Evolutionary conservation across 2,797 vertebrate genomes (phyloP).

Genomic region (Acanthurus leucopareius): DNA sequence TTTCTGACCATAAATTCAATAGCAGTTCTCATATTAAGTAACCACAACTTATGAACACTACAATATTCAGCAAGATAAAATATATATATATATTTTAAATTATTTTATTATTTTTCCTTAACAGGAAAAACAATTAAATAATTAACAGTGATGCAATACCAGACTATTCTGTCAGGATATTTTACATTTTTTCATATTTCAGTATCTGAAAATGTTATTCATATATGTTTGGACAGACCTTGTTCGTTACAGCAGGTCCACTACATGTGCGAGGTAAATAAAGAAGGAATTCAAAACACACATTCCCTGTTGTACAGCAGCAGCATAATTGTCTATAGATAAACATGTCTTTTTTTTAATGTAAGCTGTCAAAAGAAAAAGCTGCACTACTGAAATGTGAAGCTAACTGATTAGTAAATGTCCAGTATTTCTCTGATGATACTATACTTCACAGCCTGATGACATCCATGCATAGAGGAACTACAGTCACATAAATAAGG

Average conservation of each 20-base stretch:
- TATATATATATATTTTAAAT: background rate
- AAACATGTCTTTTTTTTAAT: background rate
- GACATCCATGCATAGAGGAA: slow-evolving; percentile 20
- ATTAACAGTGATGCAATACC: background rate
- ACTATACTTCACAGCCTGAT: slow-evolving; percentile 12
- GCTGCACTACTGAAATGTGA: background rate
- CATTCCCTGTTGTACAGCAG: background rate
- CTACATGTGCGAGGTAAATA: background rate
- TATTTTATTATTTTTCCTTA: slow-evolving; percentile 1
- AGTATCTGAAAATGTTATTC: background rate
- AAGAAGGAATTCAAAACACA: background rate
- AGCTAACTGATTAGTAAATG: background rate
- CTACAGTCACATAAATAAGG: background rate
- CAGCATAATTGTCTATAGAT: background rate
- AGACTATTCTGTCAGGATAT: background rate
- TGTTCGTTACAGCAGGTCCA: background rate
- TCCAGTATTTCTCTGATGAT: background rate
- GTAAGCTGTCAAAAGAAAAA: slow-evolving; percentile 21
- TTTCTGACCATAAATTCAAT: background rate
- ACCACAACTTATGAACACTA: background rate
- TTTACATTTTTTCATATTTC: background rate
- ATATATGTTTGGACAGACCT: background rate
- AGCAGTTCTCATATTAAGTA: background rate
- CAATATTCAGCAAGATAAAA: background rate
- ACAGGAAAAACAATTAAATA: no score